Percentiles rank a stretch among this genome's conserved stretches.
Evolutionary conservation across 2,113 vertebrate genomes (phyloP).

Genomic region (Melanostigma gelatinosum): DNA sequence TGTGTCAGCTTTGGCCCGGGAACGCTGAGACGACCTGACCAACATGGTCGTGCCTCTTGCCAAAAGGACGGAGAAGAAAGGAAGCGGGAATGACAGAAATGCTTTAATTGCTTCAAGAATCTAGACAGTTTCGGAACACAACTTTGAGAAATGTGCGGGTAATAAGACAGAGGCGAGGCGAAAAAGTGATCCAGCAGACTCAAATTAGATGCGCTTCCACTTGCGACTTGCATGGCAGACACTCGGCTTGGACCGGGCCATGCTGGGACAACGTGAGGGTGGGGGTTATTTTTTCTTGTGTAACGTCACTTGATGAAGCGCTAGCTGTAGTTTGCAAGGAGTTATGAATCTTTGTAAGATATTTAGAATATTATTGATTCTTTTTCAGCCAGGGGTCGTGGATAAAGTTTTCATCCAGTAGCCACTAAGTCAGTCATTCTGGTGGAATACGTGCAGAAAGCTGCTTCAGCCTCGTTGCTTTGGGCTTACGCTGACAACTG

Average conservation of each 20-base stretch:
- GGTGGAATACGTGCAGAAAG: constrained; percentile 49
- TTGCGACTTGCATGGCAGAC: constrained; percentile 70
- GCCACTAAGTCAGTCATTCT: constrained; percentile 30
- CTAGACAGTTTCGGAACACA: constrained; percentile 71
- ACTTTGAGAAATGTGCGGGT: constrained; percentile 73
- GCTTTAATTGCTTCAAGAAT: constrained; percentile 81
- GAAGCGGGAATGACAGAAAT: constrained; percentile 75
- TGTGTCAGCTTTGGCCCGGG: constrained; percentile 79
- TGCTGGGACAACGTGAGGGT: constrained; percentile 48
- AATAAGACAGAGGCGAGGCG: constrained; percentile 64
- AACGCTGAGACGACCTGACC: constrained; percentile 77
- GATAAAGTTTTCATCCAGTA: constrained; percentile 55
- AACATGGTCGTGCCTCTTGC: constrained; percentile 73
- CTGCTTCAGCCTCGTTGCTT: constrained; percentile 38
- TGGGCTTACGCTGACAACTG: constrained; percentile 53
- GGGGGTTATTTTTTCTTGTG: constrained; percentile 16
- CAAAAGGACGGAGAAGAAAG: constrained; percentile 75
- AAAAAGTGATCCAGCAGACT: constrained; percentile 68
- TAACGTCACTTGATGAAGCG: neutral
- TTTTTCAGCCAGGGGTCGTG: constrained; percentile 11
- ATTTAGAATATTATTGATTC: constrained; percentile 23
- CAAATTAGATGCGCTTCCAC: constrained; percentile 48
- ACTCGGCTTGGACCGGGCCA: constrained; percentile 29
- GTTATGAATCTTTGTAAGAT: constrained; percentile 44
- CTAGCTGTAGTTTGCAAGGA: constrained; percentile 13